phyloP scores from a whole-genome alignment of 1,140 invertebrate genomes.

The Heliothis virescens region DNA sequence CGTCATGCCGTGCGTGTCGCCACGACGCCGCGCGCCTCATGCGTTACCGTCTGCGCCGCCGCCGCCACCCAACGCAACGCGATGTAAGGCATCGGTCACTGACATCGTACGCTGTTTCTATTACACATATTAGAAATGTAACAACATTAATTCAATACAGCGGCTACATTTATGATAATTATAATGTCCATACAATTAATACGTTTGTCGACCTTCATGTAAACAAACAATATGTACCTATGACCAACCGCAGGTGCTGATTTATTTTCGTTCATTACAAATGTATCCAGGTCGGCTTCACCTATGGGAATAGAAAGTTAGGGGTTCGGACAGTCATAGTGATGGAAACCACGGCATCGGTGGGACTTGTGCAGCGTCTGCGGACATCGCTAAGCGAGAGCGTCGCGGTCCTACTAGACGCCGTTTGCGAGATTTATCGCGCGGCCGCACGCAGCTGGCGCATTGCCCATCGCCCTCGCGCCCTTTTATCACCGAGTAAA shows the following conservation, averaged over 20 bases:
- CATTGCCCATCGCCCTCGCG: slow-evolving; percentile 73
- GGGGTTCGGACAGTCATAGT: slow-evolving; percentile 1
- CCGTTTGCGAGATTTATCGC: slow-evolving; percentile 75
- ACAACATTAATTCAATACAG: neutral
- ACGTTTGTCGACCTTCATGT: slow-evolving; percentile 3
- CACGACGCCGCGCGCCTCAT: slow-evolving; percentile 49
- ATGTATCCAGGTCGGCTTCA: slow-evolving; percentile 20
- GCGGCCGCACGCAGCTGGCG: slow-evolving; percentile 77
- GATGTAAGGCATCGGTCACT: slow-evolving; percentile 57
- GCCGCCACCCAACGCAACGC: slow-evolving; percentile 6
- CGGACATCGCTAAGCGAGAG: slow-evolving; percentile 54
- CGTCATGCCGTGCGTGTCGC: slow-evolving; percentile 56
- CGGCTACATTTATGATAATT: neutral
- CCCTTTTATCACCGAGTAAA: slow-evolving; percentile 83
- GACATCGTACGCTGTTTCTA: slow-evolving; percentile 30
- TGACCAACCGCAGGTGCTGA: neutral
- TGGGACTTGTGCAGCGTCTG: slow-evolving; percentile 25
- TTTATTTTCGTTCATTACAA: slow-evolving; percentile 16
- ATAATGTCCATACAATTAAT: neutral
- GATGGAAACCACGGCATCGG: slow-evolving; percentile 7
- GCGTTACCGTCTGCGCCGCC: neutral
- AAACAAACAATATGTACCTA: neutral
- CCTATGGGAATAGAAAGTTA: slow-evolving; percentile 22
- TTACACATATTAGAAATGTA: neutral
- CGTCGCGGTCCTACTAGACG: slow-evolving; percentile 51